These are phyloP conservation scores for Thaumatotibia leucotreta DNA, from an alignment of 1,140 invertebrate genomes.

Conservation along the genomic window DNA sequence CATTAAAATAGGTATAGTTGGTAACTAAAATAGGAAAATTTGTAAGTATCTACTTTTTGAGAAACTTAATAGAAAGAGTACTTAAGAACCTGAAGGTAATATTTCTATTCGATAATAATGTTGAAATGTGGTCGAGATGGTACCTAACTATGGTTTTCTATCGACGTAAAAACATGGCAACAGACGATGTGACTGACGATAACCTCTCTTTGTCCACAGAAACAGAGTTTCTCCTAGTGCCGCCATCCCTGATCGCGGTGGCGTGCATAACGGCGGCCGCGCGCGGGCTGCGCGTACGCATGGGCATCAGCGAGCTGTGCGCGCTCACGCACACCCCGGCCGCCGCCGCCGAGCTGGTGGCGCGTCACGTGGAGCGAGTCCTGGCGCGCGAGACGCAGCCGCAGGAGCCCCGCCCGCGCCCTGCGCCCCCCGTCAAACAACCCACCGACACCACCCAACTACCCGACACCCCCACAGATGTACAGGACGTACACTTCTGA, in stretches of 20 bases:
- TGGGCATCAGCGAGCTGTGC: slow-evolving; percentile 60
- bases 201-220: slow-evolving; percentile 71
- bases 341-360: slow-evolving; percentile 59
- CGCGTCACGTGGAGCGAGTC: slow-evolving; percentile 60
- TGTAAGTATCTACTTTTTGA: too few relatives aligned
- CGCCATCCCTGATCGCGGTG: slow-evolving; percentile 78
- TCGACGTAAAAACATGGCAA: too few relatives aligned
- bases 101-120: too few relatives aligned
- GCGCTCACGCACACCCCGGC: slow-evolving; percentile 51
- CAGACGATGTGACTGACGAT: too few relatives aligned
- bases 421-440: slow-evolving; percentile 46
- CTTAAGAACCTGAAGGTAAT: too few relatives aligned
- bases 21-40: too few relatives aligned
- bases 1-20: too few relatives aligned
- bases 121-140: too few relatives aligned
- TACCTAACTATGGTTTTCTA: too few relatives aligned
- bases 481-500: slow-evolving; percentile 70
- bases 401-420: slow-evolving; percentile 47
- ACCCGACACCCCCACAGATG: slow-evolving; percentile 67
- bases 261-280: slow-evolving; percentile 79
- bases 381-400: slow-evolving; percentile 64
- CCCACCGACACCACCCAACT: slow-evolving; percentile 50
- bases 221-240: slow-evolving; percentile 77
- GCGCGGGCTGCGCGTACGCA: slow-evolving; percentile 72
- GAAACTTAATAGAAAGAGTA: too few relatives aligned